Conservation (phyloP, 2,888 invertebrate genomes). For the Anaspis maculata region DNA sequence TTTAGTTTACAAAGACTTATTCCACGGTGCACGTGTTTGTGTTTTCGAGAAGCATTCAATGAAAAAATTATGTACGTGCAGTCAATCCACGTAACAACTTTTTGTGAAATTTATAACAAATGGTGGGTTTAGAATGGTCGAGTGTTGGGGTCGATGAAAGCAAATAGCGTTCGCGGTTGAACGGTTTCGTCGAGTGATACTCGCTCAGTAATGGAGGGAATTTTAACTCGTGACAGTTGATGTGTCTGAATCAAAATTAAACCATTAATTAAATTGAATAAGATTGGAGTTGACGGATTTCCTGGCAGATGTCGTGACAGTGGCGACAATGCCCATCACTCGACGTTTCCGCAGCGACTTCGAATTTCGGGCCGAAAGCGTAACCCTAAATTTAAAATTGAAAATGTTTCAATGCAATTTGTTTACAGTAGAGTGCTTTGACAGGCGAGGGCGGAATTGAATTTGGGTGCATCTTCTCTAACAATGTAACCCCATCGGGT, state of each 20-base stretch:
- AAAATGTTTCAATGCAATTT: conserved; percentile 43
- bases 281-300: conserved; percentile 38
- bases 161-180: conserved; percentile 26
- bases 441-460: conserved; percentile 39
- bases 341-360: conserved; percentile 39
- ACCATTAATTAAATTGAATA: conserved; percentile 41
- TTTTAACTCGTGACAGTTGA: conserved; percentile 26
- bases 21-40: conserved; percentile 1
- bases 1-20: background rate
- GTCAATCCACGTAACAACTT: conserved; percentile 6
- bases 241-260: conserved; percentile 31
- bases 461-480: conserved; percentile 36
- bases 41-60: background rate
- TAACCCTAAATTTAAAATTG: conserved; percentile 39
- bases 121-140: conserved; percentile 10
- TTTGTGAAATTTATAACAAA: conserved; percentile 16
- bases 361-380: conserved; percentile 32
- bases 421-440: conserved; percentile 40
- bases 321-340: conserved; percentile 37
- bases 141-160: conserved; percentile 11
- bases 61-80: conserved; percentile 1
- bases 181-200: conserved; percentile 15
- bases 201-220: conserved; percentile 14
- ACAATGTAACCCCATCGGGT: conserved; percentile 37
- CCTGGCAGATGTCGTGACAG: conserved; percentile 42